Evolutionary conservation across 2,797 vertebrate genomes (phyloP).

Genomic region (Tachyglossus aculeatus): DNA sequence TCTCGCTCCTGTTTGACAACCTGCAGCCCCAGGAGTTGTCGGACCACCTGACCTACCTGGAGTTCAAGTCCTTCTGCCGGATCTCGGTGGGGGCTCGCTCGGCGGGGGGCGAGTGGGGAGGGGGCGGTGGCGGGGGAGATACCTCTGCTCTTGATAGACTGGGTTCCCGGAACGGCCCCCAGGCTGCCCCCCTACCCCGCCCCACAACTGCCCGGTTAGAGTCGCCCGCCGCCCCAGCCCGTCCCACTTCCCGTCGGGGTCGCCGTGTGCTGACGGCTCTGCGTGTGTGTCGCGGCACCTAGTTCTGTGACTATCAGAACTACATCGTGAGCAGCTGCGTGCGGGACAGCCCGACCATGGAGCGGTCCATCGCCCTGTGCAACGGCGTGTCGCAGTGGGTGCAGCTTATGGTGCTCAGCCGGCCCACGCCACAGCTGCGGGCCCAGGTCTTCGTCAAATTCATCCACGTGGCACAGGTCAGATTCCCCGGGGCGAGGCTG

Average conservation of each 20-base stretch:
- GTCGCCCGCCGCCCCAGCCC: too few species aligned
- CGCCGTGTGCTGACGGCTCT: too few species aligned
- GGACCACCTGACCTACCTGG: conserved; percentile 91
- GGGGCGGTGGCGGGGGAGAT: too few species aligned
- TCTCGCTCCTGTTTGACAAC: conserved; percentile 93
- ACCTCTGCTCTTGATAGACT: too few species aligned
- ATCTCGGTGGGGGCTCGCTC: conserved; percentile 83
- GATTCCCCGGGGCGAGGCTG: too few species aligned
- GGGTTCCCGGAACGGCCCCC: too few species aligned
- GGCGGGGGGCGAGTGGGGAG: too few species aligned
- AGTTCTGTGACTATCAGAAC: conserved; percentile 93
- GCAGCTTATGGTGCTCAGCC: conserved; percentile 95
- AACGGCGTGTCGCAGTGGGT: conserved; percentile 98
- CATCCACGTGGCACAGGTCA: conserved; percentile 93
- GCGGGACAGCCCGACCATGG: conserved; percentile 95
- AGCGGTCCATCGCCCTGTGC: conserved; percentile 92
- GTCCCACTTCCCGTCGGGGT: too few species aligned
- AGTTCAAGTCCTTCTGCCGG: conserved; percentile 94
- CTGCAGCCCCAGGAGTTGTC: conserved; percentile 91
- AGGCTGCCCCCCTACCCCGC: too few species aligned
- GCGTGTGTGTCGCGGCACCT: too few species aligned
- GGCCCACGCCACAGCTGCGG: conserved; percentile 92
- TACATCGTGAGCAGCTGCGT: conserved; percentile 91
- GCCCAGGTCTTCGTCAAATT: conserved; percentile 98
- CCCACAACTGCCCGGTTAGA: too few species aligned